Evolutionary conservation across 2,888 invertebrate genomes (phyloP).

Genomic region (Tuberolachnus salignus): DNA sequence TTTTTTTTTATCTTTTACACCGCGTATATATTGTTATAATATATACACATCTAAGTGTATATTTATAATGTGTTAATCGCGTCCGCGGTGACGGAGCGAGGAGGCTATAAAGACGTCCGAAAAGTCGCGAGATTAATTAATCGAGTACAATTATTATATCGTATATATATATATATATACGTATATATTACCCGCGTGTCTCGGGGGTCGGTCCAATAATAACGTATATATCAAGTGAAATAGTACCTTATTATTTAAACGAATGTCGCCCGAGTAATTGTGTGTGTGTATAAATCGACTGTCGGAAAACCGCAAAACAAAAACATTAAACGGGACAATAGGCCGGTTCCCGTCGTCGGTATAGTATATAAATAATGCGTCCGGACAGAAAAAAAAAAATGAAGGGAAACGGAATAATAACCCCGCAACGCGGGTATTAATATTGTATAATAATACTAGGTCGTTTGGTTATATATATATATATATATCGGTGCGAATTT

Average conservation of each 20-base stretch:
- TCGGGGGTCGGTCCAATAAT: conserved; percentile 12
- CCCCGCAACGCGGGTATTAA: too few relatives aligned
- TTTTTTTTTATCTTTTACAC: conserved; percentile 24
- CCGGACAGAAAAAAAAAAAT: too few relatives aligned
- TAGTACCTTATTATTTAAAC: conserved; percentile 32
- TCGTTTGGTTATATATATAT: too few relatives aligned
- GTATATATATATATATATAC: too few relatives aligned
- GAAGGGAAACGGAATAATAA: too few relatives aligned
- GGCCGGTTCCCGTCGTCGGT: background rate
- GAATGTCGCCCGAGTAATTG: background rate
- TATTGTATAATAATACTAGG: too few relatives aligned
- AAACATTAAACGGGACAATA: conserved; percentile 3
- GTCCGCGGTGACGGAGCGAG: background rate
- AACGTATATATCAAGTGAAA: background rate
- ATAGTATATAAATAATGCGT: too few relatives aligned
- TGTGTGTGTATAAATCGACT: background rate
- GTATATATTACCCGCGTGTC: too few relatives aligned
- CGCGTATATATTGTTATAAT: too few relatives aligned
- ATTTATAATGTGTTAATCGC: conserved; percentile 16
- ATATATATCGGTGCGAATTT: too few relatives aligned
- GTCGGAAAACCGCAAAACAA: conserved; percentile 44
- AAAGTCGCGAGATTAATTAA: conserved; percentile 43
- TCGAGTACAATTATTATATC: too few relatives aligned
- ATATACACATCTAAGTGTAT: too few relatives aligned
- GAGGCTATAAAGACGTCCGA: background rate